Percentiles rank a stretch among this genome's conserved stretches.
These are phyloP conservation scores for Orthonyx spaldingii DNA, from an alignment of 2,113 vertebrate species.

Conservation along the genomic window DNA sequence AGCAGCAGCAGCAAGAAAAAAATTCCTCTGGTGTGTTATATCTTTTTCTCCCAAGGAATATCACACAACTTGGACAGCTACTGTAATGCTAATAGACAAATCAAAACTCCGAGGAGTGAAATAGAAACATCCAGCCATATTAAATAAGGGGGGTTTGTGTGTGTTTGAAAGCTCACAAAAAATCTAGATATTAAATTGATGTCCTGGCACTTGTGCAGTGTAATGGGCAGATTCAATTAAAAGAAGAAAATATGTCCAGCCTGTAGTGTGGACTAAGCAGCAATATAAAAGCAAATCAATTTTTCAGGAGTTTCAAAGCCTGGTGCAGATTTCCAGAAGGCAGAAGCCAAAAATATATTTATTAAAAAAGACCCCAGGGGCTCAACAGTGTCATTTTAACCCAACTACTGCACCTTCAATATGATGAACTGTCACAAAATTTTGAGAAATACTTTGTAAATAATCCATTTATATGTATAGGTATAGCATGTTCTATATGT, in stretches of 20 bases:
- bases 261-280: conserved; percentile 29
- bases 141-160: neutral
- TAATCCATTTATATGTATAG: conserved; percentile 23
- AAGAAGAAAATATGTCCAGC: conserved; percentile 28
- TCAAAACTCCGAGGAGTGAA: conserved; percentile 34
- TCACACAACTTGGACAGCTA: conserved; percentile 12
- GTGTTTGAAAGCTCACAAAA: conserved; percentile 24
- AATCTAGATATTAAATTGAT: conserved; percentile 29
- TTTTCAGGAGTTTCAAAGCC: conserved; percentile 39
- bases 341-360: conserved; percentile 53
- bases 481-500: neutral
- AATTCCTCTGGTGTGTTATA: neutral
- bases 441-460: conserved; percentile 13
- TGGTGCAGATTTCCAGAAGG: conserved; percentile 34
- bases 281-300: conserved; percentile 60
- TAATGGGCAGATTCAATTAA: conserved; percentile 45
- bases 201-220: conserved; percentile 9
- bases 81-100: conserved; percentile 52
- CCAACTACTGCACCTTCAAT: neutral
- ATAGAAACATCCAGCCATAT: conserved; percentile 42
- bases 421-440: neutral
- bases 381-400: conserved; percentile 17
- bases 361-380: conserved; percentile 26
- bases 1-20: neutral
- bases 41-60: conserved; percentile 44